Base-by-base conservation (phyloP, 1,140 invertebrate genomes). In the Aphaenogaster ashmeadi region DNA sequence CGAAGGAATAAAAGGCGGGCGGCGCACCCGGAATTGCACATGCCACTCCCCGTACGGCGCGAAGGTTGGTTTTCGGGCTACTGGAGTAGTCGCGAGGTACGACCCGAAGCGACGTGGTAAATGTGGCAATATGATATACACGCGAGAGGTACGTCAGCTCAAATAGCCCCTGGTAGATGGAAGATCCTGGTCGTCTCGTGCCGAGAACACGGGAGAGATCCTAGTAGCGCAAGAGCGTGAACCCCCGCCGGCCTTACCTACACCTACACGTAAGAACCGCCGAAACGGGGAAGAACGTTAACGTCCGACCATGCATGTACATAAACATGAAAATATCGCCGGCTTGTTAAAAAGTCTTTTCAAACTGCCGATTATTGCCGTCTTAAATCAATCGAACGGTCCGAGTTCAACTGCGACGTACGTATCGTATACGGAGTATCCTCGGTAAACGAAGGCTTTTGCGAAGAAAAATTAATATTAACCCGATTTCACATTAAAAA, bases 121-220 rank as follows among this genome's bases (percentile, higher is more conserved):
- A 93, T 90, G 93, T 90, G 92, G 92, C 89, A 88, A 92, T 90
- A 92, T 93, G 91, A 93, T 92, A 92, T 93, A 92, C 88, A 91
- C 77, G 87, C 86, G 89, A 69, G 66, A 89, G 87, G 81, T 88
- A 89, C 72, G 87, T 87, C 81, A 80, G 87, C 62, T 86, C 88
- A 88, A 93, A 89, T 88, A 92, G 91, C 91, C 86, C 41, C 80
- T 75, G 89, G 86, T 92, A 71, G 62, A 86, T 38, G 60, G 74
- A 69, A 58, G 13, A 62, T 52, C 69, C 41, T 60, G 86, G 36
- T 71, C 54, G 64, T 44, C 83, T 88, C 78, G 69, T 27, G 67
- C 41, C 69, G 33, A 50, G 36, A 69, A 41, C 36, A 54, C 47
- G 21, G 2, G 8, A 21, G 27, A 41, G 64, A 67, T 47, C 60